Conservation (phyloP, 2,113 vertebrate genomes). For the Gopherus flavomarginatus region DNA sequence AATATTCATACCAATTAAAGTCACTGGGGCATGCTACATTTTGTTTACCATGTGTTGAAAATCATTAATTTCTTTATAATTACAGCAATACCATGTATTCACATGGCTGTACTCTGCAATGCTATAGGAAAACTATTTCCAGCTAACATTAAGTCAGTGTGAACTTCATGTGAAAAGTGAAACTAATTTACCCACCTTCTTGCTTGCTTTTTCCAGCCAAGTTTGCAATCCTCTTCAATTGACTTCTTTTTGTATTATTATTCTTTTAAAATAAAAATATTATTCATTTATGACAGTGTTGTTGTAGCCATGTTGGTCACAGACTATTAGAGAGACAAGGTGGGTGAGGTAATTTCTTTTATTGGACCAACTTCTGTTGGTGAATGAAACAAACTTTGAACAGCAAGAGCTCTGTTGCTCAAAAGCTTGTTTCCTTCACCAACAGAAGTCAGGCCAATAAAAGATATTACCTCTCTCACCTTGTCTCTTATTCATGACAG, state of each 20-base stretch:
- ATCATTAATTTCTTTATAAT: constrained; percentile 55
- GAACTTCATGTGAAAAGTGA: constrained; percentile 51
- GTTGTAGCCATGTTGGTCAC: too few relatives aligned
- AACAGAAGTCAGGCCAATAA: too few relatives aligned
- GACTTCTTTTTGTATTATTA: not conserved
- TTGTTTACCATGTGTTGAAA: constrained; percentile 58
- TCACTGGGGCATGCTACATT: constrained; percentile 41
- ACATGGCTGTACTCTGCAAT: constrained; percentile 45
- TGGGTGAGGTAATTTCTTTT: too few relatives aligned
- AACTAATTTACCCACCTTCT: constrained; percentile 35
- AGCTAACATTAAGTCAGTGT: constrained; percentile 63
- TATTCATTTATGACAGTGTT: too few relatives aligned
- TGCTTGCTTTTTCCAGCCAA: constrained; percentile 30
- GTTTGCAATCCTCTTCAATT: not conserved
- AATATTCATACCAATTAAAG: constrained; percentile 61
- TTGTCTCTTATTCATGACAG: too few relatives aligned
- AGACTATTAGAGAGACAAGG: too few relatives aligned
- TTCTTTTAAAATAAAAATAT: not conserved
- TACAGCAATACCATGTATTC: constrained; percentile 59
- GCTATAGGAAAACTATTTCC: constrained; percentile 54
- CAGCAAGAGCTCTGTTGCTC: too few relatives aligned
- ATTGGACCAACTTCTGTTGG: too few relatives aligned
- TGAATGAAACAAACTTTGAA: too few relatives aligned
- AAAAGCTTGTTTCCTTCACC: too few relatives aligned
- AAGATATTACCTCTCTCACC: too few relatives aligned